A percentile compares a stretch with the other conserved stretches of the same genome.
Conservation (phyloP, 2,113 vertebrate species). For the Dryoscopus gambensis region DNA sequence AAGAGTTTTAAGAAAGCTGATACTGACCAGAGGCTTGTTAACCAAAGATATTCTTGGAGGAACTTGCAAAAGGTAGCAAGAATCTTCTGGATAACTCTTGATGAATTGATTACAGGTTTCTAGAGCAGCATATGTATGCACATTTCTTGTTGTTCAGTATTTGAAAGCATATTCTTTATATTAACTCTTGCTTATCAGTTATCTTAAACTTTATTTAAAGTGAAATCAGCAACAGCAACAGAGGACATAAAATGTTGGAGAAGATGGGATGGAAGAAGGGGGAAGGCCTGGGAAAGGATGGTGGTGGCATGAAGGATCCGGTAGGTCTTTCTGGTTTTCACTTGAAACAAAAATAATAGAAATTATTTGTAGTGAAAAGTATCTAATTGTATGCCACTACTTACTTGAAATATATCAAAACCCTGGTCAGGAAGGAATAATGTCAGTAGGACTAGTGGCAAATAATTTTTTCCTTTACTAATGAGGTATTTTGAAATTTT, state of each 20-base stretch:
- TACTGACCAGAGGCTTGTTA: neutral
- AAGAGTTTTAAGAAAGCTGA: neutral
- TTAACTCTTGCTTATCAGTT: neutral
- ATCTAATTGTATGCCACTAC: neutral
- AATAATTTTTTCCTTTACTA: neutral
- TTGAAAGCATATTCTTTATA: neutral
- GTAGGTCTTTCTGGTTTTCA: slow-evolving; percentile 68
- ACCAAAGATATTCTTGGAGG: neutral
- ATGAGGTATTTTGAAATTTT: neutral
- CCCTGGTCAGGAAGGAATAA: neutral
- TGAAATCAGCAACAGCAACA: slow-evolving; percentile 93
- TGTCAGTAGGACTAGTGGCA: neutral
- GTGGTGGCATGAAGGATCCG: slow-evolving; percentile 87
- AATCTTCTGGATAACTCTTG: neutral
- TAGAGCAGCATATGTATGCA: neutral
- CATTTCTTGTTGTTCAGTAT: neutral
- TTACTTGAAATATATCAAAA: neutral
- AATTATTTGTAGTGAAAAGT: neutral
- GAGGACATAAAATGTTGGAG: slow-evolving; percentile 93
- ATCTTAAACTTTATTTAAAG: slow-evolving; percentile 68
- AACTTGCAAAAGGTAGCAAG: neutral
- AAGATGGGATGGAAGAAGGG: slow-evolving; percentile 99
- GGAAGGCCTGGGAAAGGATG: slow-evolving; percentile 91
- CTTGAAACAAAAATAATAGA: neutral
- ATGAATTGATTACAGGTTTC: neutral